These are phyloP conservation scores for Tipula helvola DNA, from an alignment of 2,888 invertebrate genomes.

Conservation along the genomic window DNA sequence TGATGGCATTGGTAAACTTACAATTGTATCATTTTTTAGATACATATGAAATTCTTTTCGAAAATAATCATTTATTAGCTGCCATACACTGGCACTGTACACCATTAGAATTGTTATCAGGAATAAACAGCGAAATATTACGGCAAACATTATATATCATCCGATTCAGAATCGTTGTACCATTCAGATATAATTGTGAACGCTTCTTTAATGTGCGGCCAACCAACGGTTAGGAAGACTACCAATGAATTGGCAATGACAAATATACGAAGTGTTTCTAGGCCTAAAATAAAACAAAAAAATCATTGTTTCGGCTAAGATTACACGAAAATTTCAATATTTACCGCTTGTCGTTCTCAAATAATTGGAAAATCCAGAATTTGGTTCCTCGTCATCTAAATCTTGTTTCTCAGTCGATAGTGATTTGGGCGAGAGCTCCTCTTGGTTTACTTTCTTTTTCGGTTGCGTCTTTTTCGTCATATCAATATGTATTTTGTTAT, in stretches of 20 bases:
- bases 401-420: neutral
- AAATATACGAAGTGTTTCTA: conserved; percentile 69
- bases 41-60: conserved; percentile 54
- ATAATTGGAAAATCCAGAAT: conserved; percentile 35
- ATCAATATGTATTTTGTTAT: neutral
- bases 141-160: conserved; percentile 43
- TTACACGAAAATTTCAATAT: neutral
- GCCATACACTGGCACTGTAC: conserved; percentile 59
- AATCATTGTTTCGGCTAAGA: neutral
- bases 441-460: neutral
- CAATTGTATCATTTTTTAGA: conserved; percentile 30
- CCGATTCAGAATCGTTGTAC: conserved; percentile 13
- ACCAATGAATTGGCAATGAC: conserved; percentile 64
- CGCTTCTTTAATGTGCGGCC: conserved; percentile 55
- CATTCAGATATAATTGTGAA: conserved; percentile 35
- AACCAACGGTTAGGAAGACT: conserved; percentile 56
- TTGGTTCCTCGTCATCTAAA: conserved; percentile 24
- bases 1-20: neutral
- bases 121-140: conserved; percentile 49
- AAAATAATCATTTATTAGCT: conserved; percentile 62
- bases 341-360: conserved; percentile 31
- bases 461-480: neutral
- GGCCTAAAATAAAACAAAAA: conserved; percentile 32
- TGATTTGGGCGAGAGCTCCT: neutral
- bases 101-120: conserved; percentile 55